phyloP scores from a whole-genome alignment of 2,888 invertebrate species.

The Callyntrura guangdongensis region DNA sequence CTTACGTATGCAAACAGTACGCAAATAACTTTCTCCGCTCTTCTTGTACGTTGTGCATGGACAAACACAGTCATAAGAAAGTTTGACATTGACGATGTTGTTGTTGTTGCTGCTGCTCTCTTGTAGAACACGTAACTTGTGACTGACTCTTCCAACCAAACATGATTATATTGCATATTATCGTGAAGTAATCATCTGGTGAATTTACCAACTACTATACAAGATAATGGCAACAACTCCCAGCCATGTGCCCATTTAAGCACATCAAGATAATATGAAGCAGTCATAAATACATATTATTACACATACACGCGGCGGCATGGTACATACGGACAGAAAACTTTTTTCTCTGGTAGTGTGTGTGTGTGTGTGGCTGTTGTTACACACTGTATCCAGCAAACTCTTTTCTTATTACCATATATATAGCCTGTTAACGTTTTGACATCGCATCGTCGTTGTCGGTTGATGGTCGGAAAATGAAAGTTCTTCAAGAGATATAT shows the following conservation, averaged over 20 bases:
- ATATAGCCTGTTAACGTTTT: conserved; percentile 18
- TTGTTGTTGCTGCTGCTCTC: background rate
- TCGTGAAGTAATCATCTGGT: conserved; percentile 64
- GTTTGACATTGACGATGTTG: conserved; percentile 29
- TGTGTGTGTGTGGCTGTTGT: background rate
- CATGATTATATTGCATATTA: conserved; percentile 58
- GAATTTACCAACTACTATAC: conserved; percentile 56
- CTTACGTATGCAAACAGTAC: background rate
- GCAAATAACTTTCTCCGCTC: conserved; percentile 45
- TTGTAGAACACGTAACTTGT: conserved; percentile 10
- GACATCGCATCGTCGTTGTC: conserved; percentile 37
- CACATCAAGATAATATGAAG: conserved; percentile 71
- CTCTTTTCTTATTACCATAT: conserved; percentile 31
- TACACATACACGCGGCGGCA: conserved; percentile 9
- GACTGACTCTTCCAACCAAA: conserved; percentile 26
- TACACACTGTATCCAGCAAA: conserved; percentile 4
- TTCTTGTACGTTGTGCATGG: conserved; percentile 13
- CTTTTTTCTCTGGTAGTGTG: no score
- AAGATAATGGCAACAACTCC: conserved; percentile 53
- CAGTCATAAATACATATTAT: conserved; percentile 66
- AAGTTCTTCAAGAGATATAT: conserved; percentile 62
- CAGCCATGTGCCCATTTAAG: conserved; percentile 12
- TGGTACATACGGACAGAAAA: conserved; percentile 11
- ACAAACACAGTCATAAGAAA: conserved; percentile 11
- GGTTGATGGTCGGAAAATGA: conserved; percentile 52